These are phyloP conservation scores for Xiphophorus hellerii DNA, from an alignment of 2,113 vertebrate genomes.

Conservation along the genomic window DNA sequence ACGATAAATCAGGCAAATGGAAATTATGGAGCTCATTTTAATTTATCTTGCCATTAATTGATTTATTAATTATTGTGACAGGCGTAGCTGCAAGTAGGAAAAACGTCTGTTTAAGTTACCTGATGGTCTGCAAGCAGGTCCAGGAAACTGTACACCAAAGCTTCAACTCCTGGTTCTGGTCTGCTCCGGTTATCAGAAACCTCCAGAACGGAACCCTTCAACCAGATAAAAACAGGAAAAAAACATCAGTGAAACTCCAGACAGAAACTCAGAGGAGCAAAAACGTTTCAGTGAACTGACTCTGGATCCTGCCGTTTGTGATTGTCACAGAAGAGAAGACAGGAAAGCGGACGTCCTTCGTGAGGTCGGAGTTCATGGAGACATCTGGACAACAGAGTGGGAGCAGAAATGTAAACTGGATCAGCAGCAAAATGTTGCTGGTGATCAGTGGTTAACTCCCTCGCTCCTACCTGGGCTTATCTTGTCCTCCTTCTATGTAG, in stretches of 20 bases:
- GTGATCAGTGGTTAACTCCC: background rate
- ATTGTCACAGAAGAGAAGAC: constrained; percentile 97
- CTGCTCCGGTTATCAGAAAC: constrained; percentile 95
- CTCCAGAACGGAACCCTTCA: constrained; percentile 96
- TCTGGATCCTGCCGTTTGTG: constrained; percentile 98
- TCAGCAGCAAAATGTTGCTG: background rate
- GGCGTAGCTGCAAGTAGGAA: too few relatives aligned
- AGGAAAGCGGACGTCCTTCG: constrained; percentile 91
- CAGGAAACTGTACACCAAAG: constrained; percentile 99
- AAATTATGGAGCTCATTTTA: too few relatives aligned
- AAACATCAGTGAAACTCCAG: background rate
- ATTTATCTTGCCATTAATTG: too few relatives aligned
- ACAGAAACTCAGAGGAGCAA: background rate
- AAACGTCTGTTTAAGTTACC: constrained; percentile 53
- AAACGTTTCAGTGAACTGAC: constrained; percentile 78
- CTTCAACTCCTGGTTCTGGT: constrained; percentile 96
- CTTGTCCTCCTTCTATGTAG: constrained; percentile 94
- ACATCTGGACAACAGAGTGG: constrained; percentile 80
- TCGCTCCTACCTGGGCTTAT: constrained; percentile 88
- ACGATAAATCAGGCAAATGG: too few relatives aligned
- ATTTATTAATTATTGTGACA: too few relatives aligned
- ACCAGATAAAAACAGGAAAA: constrained; percentile 2
- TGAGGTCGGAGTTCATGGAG: constrained; percentile 96
- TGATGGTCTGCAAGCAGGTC: constrained; percentile 95
- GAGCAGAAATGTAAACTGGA: background rate